Percentiles rank a stretch among this genome's conserved stretches.
phyloP scores from a whole-genome alignment of 2,113 vertebrate genomes.

The Tichodroma muraria region DNA sequence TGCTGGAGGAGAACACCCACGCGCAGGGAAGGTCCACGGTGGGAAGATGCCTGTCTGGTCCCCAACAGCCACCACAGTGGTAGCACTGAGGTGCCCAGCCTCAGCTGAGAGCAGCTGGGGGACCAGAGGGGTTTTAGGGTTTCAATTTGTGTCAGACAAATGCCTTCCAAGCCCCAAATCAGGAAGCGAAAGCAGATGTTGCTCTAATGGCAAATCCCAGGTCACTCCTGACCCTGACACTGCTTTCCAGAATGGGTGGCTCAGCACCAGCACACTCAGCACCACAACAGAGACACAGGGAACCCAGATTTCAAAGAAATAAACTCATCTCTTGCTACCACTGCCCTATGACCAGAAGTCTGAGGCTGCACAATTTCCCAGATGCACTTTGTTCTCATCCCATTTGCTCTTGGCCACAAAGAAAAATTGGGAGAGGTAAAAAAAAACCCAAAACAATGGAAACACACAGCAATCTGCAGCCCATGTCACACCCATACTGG shows the following conservation, averaged over 20 bases:
- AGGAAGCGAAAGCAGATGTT: slow-evolving; percentile 36
- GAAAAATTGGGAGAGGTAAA: background rate
- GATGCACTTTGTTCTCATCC: background rate
- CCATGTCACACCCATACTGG: accelerated
- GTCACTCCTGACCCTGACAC: background rate
- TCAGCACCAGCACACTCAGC: background rate
- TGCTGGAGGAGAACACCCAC: background rate
- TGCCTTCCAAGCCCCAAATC: background rate
- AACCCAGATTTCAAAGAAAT: background rate
- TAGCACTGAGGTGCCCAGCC: background rate
- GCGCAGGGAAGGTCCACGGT: background rate
- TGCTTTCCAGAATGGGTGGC: accelerated
- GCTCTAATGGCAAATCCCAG: background rate
- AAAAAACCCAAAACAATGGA: background rate
- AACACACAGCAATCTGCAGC: background rate
- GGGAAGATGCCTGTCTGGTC: background rate
- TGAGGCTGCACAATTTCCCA: background rate
- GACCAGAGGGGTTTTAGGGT: background rate
- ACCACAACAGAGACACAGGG: background rate
- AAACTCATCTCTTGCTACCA: background rate
- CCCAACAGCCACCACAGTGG: accelerated
- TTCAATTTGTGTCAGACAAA: background rate
- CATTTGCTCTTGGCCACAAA: background rate
- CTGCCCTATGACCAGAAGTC: accelerated
- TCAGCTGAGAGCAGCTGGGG: background rate